phyloP scores from a whole-genome alignment of 1,140 invertebrate species.

The Drosophila lacertosa region DNA sequence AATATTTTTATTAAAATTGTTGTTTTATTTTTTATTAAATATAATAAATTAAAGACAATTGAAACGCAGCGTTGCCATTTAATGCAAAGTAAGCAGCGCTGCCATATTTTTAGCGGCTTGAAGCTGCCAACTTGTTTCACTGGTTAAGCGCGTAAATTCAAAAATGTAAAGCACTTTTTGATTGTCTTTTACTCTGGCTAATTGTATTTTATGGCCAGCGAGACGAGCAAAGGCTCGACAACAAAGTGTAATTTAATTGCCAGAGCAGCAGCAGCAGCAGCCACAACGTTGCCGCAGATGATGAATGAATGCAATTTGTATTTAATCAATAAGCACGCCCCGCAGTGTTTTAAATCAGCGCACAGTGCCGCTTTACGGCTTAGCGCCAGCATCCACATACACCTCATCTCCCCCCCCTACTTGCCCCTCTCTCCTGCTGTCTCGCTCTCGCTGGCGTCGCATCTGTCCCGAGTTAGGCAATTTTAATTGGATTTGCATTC shows the following conservation, averaged over 20 bases:
- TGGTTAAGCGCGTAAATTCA: conserved; percentile 16
- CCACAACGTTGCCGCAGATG: conserved; percentile 47
- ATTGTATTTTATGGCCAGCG: conserved; percentile 42
- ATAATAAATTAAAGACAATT: too few species aligned
- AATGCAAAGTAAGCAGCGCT: not conserved
- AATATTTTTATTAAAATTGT: too few species aligned
- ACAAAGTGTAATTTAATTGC: conserved; percentile 78
- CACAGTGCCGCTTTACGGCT: conserved; percentile 79
- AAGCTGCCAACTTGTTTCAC: not conserved
- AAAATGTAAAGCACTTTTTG: not conserved
- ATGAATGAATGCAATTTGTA: conserved; percentile 81
- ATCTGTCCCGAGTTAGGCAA: conserved; percentile 40
- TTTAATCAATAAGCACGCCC: conserved; percentile 81
- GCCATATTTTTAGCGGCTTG: not conserved
- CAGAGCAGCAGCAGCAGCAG: conserved; percentile 41
- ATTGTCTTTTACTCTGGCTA: not conserved
- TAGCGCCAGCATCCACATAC: conserved; percentile 63
- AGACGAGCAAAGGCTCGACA: conserved; percentile 32
- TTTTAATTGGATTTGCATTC: conserved; percentile 82
- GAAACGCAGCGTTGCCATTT: not conserved
- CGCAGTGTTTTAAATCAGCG: conserved; percentile 81
- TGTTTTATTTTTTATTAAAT: too few species aligned
- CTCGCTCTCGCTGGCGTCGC: not conserved
- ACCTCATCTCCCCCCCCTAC: not conserved
- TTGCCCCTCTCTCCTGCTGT: not conserved